Evolutionary conservation across 2,797 vertebrate genomes (phyloP), one percentile per base, ranked within the genome.

Genomic region (Thaleichthys pacificus): DNA sequence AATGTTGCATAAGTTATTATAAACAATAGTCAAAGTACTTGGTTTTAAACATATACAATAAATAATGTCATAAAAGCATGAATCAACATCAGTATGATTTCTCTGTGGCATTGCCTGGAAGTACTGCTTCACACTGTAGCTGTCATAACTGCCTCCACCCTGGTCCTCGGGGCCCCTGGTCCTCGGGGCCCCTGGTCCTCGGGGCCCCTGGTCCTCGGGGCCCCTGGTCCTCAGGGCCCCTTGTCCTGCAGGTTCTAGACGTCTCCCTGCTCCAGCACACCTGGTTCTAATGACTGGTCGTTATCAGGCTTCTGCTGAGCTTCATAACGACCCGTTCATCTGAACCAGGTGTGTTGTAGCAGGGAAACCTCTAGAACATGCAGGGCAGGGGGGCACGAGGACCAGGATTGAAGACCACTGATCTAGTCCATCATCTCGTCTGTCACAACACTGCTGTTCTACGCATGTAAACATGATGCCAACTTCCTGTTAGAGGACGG

Each of bases 31-130:
- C 77, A 80, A 57, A 77, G 80, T 76, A 68, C 70, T 77, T 86
- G 72, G 69, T 88, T 88, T 88, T 87, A 89, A 85, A 58, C 56
- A 91, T 78, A 84, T 75, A 89, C 82, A 89, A 89, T 87, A 90
- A 89, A 89, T 82, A 84, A 82, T 74, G 83, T 78, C 69, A 81
- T 75, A 26, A 74, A 72, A 61, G 79, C 24, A 86, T 76, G 66
- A 75, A 71, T 68, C n/a, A 69, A 82, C 64, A 65, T 68, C 74
- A 77, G 72, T 32, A 60, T 70, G 75, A 75, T 51, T 56, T 35
- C 32, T 65, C 69, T 72, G 69, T 79, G 65, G 68, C 75, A 58
- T 72, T 74, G 72, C 77, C 63, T 63, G 77, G 79, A 84, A 68
- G 71, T 74, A 69, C 82, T 66, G 51, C 63, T 64, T 35, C 61